Percentiles rank a stretch among this genome's conserved stretches.
These are phyloP conservation scores for Antigone vipio DNA, from an alignment of 2,113 vertebrate genomes.

Conservation along the genomic window DNA sequence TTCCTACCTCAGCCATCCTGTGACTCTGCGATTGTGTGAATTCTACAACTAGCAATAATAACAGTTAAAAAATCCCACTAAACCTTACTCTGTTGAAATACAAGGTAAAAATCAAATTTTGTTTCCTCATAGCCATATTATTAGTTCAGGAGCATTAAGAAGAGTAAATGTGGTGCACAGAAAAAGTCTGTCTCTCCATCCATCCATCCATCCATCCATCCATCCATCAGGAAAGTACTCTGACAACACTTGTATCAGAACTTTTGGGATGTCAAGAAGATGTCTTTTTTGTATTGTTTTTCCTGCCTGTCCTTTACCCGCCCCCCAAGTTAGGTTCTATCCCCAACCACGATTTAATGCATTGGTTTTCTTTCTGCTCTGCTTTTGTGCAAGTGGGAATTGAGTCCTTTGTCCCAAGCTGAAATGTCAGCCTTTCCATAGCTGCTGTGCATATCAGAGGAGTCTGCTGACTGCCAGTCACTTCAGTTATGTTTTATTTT, in stretches of 20 bases:
- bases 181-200: not conserved
- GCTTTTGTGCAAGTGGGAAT: not conserved
- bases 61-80: not conserved
- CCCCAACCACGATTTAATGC: not conserved
- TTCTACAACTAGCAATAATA: not conserved
- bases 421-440: not conserved
- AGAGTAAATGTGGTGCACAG: not conserved
- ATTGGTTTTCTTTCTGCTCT: not conserved
- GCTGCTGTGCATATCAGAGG: not conserved
- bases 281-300: not conserved
- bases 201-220: too few species aligned
- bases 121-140: not conserved
- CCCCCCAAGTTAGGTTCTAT: not conserved
- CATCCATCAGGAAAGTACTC: not conserved
- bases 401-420: not conserved
- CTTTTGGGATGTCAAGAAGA: not conserved
- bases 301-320: not conserved
- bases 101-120: not conserved
- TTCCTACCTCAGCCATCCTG: not conserved
- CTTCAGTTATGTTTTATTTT: not conserved
- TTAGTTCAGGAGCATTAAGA: not conserved
- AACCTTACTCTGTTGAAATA: not conserved
- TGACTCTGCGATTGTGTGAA: not conserved
- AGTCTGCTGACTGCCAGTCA: not conserved
- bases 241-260: not conserved